Percentiles rank a stretch among this genome's conserved stretches.
Evolutionary conservation across 2,888 invertebrate genomes (phyloP).

Genomic region (Agrochola lota): DNA sequence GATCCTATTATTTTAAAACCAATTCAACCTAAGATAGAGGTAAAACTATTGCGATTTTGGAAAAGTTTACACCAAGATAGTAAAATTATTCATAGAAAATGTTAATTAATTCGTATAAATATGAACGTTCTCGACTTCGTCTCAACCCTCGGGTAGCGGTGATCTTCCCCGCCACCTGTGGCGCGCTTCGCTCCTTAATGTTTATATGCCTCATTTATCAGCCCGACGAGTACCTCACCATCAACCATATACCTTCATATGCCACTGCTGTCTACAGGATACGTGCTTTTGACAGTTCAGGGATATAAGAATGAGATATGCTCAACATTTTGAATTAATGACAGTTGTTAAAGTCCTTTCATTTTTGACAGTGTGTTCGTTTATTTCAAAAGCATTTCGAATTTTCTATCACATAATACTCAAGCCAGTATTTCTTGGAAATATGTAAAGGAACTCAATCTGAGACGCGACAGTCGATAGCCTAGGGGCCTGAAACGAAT

Average conservation of each 20-base stretch:
- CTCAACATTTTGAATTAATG: conserved; percentile 17
- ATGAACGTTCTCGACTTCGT: background rate
- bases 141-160: conserved; percentile 22
- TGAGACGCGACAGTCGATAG: conserved; percentile 28
- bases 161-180: conserved; percentile 59
- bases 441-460: conserved; percentile 39
- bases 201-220: conserved; percentile 63
- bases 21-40: background rate
- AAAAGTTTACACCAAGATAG: background rate
- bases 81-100: conserved; percentile 36
- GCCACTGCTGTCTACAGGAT: conserved; percentile 11
- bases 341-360: conserved; percentile 12
- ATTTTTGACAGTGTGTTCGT: background rate
- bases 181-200: conserved; percentile 51
- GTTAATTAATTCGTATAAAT: conserved; percentile 34
- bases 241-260: conserved; percentile 26
- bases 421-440: conserved; percentile 21
- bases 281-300: conserved; percentile 44
- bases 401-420: background rate
- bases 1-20: background rate
- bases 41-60: background rate
- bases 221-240: conserved; percentile 21
- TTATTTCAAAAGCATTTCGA: conserved; percentile 20
- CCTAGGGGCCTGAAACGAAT: conserved; percentile 45
- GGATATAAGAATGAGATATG: conserved; percentile 15